Evolutionary conservation across 2,113 vertebrate species (phyloP), one percentile per base, ranked within the genome.

Genomic region (Nestor notabilis): DNA sequence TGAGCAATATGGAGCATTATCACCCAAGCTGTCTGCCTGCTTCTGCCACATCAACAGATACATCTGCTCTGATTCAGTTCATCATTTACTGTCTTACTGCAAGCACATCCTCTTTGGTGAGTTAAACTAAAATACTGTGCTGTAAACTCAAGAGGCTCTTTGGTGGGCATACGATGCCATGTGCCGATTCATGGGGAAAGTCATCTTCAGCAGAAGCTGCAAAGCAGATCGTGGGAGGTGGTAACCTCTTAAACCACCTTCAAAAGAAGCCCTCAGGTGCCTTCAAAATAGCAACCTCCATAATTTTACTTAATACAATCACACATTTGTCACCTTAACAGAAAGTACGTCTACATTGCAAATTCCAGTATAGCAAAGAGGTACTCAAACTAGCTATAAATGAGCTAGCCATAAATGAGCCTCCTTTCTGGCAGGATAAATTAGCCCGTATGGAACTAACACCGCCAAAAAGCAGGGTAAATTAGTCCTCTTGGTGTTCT

Each of bases 381-480:
- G 63, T 87, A 66, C 76, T 83, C 80, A 94, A 61, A 35, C 68
- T 61, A 65, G 90, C 92, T 85, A 56, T 79, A 95, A 95, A 94
- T 91, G 94, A 87, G 47, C 43, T 90, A 75, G 80, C 60, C 72
- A 87, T 75, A 87, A 91, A 89, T 17, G 77, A 91, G 20, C 33
- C 64, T 78, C 80, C 69, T 91, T 80, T 74, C 93, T 84, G 80
- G 76, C 60, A 91, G 60, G 33, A 91, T 71, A 91, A 89, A 95
- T 84, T 89, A 81, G 77, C 80, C 96, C 78, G 31, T 19, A 46
- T 60, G 83, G 76, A 91, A 46, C 69, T 91, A 53, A 75, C 86
- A 39, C 89, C 90, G 69, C 89, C 93, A 95, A 94, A 95, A 94
- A 87, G 19, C 83, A 43, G 33, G 55, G 64, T 47, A 89, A 95